Base-by-base conservation (phyloP, 2,888 invertebrate genomes). In the Apocheima hispidaria region DNA sequence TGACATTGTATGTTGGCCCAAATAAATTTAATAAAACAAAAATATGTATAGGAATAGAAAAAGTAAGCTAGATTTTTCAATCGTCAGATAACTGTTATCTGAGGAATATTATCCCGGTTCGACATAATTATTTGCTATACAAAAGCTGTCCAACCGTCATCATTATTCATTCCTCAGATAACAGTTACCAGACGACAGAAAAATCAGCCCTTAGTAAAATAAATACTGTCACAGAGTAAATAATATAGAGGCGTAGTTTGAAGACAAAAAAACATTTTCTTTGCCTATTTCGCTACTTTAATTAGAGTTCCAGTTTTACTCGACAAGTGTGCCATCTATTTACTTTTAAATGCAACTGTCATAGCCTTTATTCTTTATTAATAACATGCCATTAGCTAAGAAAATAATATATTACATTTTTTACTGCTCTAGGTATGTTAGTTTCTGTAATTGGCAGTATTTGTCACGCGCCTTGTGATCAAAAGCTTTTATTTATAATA, bases 381-480 rank as follows among this genome's bases (percentile, higher is more conserved):
- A 54, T 44, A 2, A 36, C 33, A 21, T 14, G 5, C 18, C 2
- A 54, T 54, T 18, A 59, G 14, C 14, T 9, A 23, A 10, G n/a
- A 21, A 59, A 18, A 26, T 2, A 48, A 52, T 33, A 9, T 16
- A 23, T 40, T 53, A 12, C 9, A 44, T 26, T 59, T 60, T 49
- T 60, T 60, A 35, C 53, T 54, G 14, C 14, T n/a, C n/a, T n/a
- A n/a, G n/a, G n/a, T n/a, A 46, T 59, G 46, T 46, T 21, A n/a
- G 41, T 54, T 54, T 60, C 41, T 49, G 12, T 26, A 53, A 54
- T 49, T 58, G 58, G n/a, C 14, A 4, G 28, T 33, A 60, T 53
- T 54, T 43, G 26, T 59, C 54, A 59, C 40, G 26, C 14, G 23
- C 9, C 23, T 5, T n/a, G 33, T 36, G 35, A 50, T 36, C 10